phyloP scores from a whole-genome alignment of 2,888 invertebrate species.

The Euclidia mi region DNA sequence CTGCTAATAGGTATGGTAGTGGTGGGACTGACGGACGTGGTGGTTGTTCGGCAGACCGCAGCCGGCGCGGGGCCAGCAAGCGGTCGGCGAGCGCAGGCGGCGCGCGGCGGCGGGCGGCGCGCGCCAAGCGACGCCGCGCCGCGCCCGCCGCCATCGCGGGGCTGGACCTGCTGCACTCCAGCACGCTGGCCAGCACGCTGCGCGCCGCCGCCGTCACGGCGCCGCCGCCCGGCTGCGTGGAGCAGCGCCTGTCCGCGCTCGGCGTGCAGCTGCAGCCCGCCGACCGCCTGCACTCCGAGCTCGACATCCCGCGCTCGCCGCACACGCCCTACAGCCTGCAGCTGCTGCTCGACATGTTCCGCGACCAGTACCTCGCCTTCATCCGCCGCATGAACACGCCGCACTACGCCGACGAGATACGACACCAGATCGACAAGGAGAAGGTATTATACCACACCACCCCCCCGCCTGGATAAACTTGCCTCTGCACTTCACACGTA shows the following conservation, averaged over 20 bases:
- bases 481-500: too few species aligned
- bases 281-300: slow-evolving; percentile 93
- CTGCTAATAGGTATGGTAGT: too few species aligned
- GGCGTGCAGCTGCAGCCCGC: slow-evolving; percentile 92
- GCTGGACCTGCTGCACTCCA: slow-evolving; percentile 96
- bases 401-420: slow-evolving; percentile 92
- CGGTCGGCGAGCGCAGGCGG: slow-evolving; percentile 87
- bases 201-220: slow-evolving; percentile 93
- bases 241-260: slow-evolving; percentile 96
- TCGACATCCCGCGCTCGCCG: slow-evolving; percentile 95
- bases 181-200: slow-evolving; percentile 96
- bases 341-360: slow-evolving; percentile 95
- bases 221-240: slow-evolving; percentile 97
- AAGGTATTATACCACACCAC: slow-evolving; percentile 87
- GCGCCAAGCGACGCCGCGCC: slow-evolving; percentile 80
- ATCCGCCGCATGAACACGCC: slow-evolving; percentile 95
- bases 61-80: slow-evolving; percentile 80
- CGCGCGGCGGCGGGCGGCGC: slow-evolving; percentile 75
- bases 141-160: slow-evolving; percentile 93
- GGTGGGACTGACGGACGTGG: too few species aligned
- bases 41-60: slow-evolving; percentile 68
- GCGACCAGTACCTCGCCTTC: slow-evolving; percentile 96
- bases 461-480: too few species aligned
- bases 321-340: slow-evolving; percentile 96
- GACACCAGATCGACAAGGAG: slow-evolving; percentile 95